phyloP scores from a whole-genome alignment of 2,888 invertebrate genomes.

The Aporophyla lueneburgensis region DNA sequence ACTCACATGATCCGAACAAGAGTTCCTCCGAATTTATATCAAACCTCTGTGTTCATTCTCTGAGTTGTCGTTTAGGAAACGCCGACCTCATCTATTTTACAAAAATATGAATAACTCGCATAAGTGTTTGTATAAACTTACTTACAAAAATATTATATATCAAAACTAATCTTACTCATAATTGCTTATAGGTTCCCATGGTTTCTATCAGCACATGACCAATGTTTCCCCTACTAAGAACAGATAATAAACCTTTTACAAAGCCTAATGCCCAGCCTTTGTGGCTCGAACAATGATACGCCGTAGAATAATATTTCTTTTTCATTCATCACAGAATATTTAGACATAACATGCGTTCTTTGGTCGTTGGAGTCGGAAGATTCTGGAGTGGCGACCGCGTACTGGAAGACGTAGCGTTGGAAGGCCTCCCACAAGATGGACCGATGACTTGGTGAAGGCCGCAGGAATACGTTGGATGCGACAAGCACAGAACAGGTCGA shows the following conservation, averaged over 20 bases:
- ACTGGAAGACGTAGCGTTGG: no score
- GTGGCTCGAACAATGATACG: constrained; percentile 12
- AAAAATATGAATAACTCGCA: background rate
- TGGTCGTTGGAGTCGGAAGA: no score
- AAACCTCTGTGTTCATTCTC: background rate
- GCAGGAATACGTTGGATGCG: no score
- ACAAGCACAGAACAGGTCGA: no score
- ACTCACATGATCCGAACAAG: background rate
- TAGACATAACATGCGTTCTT: background rate
- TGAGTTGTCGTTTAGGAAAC: background rate
- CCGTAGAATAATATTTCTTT: constrained; percentile 6
- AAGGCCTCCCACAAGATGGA: no score
- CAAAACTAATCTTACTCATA: background rate
- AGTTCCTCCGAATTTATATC: background rate
- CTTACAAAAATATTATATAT: background rate
- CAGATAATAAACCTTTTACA: background rate
- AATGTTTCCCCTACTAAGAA: background rate
- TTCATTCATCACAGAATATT: background rate
- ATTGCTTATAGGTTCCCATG: background rate
- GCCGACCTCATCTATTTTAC: background rate
- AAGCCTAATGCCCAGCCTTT: no score
- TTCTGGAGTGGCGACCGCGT: no score
- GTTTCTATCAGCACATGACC: background rate
- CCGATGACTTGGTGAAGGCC: no score
- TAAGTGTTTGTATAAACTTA: background rate